phyloP scores from a whole-genome alignment of 1,140 invertebrate species.

The Lamellibrachia luymesi region DNA sequence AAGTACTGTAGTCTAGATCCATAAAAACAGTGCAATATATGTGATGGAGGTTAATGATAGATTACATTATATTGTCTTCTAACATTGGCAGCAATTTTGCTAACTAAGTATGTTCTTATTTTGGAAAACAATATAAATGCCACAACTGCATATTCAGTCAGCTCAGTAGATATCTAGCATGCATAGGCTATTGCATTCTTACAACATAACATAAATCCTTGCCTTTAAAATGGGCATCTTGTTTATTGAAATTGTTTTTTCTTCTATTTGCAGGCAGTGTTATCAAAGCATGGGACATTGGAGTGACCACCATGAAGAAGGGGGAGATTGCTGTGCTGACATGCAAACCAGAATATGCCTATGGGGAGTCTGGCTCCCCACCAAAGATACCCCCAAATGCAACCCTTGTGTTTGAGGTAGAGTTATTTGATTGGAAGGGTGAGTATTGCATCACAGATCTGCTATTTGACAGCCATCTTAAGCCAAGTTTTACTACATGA shows the following conservation, averaged over 20 bases:
- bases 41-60: no score
- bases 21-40: no score
- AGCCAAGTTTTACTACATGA: background rate
- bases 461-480: background rate
- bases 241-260: background rate
- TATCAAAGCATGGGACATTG: conserved; percentile 95
- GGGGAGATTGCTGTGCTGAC: conserved; percentile 83
- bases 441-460: conserved; percentile 19
- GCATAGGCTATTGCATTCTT: no score
- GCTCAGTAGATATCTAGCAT: no score
- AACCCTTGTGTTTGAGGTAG: conserved; percentile 85
- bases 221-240: no score
- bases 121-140: no score
- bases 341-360: conserved; percentile 88
- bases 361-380: conserved; percentile 78
- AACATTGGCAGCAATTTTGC: no score
- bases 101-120: no score
- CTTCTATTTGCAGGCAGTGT: conserved; percentile 64
- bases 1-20: no score
- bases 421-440: conserved; percentile 56
- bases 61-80: no score
- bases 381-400: conserved; percentile 88
- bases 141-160: no score
- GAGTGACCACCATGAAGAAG: conserved; percentile 90
- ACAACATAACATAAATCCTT: no score